Conservation (phyloP, 2,113 vertebrate species). For the Pelusios castaneus region DNA sequence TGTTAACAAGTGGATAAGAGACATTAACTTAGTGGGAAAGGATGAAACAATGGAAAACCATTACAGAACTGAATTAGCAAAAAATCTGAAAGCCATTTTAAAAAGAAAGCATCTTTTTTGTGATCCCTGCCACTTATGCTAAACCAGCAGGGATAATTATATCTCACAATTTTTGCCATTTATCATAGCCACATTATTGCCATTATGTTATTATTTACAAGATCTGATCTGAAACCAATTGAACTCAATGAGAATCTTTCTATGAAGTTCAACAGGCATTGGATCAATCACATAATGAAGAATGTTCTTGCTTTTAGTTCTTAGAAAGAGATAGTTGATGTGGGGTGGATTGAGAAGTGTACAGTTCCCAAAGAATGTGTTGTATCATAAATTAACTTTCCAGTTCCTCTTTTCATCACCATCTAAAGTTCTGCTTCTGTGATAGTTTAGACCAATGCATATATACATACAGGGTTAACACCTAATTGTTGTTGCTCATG, state of each 20-base stretch:
- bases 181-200: neutral
- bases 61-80: too few species aligned
- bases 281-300: neutral
- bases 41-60: neutral
- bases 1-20: neutral
- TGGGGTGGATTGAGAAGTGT: neutral
- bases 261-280: neutral
- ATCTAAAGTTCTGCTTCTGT: neutral
- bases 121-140: neutral
- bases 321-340: neutral
- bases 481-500: neutral
- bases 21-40: neutral
- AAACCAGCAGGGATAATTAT: neutral
- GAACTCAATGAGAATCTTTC: neutral
- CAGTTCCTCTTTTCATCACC: neutral
- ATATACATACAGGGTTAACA: neutral
- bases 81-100: neutral
- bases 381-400: neutral
- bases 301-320: neutral
- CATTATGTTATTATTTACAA: neutral
- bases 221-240: neutral
- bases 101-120: neutral
- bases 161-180: neutral
- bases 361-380: too few species aligned
- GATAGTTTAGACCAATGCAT: neutral